A percentile compares a stretch with the other conserved stretches of the same genome.
Evolutionary conservation across 2,888 invertebrate genomes (phyloP).

Genomic region (Neoascia interrupta): DNA sequence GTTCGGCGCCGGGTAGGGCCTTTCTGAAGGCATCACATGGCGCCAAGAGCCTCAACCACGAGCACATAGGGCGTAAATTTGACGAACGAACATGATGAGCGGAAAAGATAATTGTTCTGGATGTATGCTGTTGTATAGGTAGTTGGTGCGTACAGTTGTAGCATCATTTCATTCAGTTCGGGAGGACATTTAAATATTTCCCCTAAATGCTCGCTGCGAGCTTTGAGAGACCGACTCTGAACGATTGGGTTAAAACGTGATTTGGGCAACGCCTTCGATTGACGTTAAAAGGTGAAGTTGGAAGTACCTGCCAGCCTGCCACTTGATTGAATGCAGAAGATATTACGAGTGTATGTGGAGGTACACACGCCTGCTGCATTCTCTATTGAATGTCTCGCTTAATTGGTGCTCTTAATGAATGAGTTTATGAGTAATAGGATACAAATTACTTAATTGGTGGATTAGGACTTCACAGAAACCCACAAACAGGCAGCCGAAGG

Average conservation of each 20-base stretch:
- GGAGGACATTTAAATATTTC: conserved; percentile 49
- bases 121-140: too few species aligned
- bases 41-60: conserved; percentile 38
- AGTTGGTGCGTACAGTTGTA: too few species aligned
- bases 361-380: too few species aligned
- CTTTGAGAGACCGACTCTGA: conserved; percentile 52
- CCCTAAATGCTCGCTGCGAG: conserved; percentile 45
- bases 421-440: conserved; percentile 65
- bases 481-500: conserved; percentile 38
- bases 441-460: conserved; percentile 69
- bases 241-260: conserved; percentile 59
- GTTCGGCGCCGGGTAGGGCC: conserved; percentile 38
- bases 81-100: conserved; percentile 69
- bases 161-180: too few species aligned
- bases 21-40: conserved; percentile 44
- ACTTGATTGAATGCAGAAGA: background rate
- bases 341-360: conserved; percentile 40
- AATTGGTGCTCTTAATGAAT: conserved; percentile 70
- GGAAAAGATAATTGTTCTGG: conserved; percentile 65
- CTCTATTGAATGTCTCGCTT: too few species aligned
- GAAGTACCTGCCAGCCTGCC: conserved; percentile 66
- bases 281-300: conserved; percentile 66
- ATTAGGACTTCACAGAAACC: conserved; percentile 55
- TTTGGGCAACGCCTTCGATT: conserved; percentile 63
- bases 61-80: conserved; percentile 62